Conservation (phyloP, 37 sponge, comb jelly and placozoan genomes). For the Halichondria panicea region DNA sequence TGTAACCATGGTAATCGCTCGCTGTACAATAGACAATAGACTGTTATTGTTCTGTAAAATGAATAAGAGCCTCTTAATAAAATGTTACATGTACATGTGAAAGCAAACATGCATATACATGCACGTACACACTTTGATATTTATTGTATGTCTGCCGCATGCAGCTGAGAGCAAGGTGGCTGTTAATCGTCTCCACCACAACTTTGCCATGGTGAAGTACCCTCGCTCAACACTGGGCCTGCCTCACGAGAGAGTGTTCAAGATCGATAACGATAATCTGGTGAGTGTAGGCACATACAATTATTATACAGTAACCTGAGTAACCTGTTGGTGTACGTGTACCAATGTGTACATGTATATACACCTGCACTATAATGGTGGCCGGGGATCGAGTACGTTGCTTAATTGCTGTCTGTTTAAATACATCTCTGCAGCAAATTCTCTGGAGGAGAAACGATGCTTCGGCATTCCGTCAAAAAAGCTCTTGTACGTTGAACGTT, state of each 20-base stretch:
- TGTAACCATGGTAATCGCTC: too few species aligned
- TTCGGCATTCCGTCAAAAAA: background rate
- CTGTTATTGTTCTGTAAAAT: too few species aligned
- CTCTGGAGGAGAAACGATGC: slow-evolving; percentile 13
- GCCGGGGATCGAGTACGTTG: background rate
- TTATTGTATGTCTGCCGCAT: too few species aligned
- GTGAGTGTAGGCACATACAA: slow-evolving; percentile 12
- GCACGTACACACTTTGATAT: background rate
- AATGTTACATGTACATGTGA: background rate
- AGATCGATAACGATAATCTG: slow-evolving; percentile 56
- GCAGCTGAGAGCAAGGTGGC: background rate
- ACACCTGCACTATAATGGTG: too few species aligned
- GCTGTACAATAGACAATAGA: too few species aligned
- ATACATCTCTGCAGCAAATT: slow-evolving; percentile 15
- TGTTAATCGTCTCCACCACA: slow-evolving; percentile 25
- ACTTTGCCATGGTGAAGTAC: slow-evolving; percentile 69
- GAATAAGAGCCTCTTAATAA: background rate
- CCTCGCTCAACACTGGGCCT: slow-evolving; percentile 37
- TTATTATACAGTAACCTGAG: background rate
- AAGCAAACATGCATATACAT: background rate
- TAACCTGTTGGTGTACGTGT: background rate
- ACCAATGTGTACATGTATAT: background rate
- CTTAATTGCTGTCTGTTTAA: background rate
- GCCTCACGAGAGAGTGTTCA: slow-evolving; percentile 50
- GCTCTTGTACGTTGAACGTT: slow-evolving; percentile 6